Base-by-base conservation (phyloP, 2,888 invertebrate genomes). In the Drosophila borealis region DNA sequence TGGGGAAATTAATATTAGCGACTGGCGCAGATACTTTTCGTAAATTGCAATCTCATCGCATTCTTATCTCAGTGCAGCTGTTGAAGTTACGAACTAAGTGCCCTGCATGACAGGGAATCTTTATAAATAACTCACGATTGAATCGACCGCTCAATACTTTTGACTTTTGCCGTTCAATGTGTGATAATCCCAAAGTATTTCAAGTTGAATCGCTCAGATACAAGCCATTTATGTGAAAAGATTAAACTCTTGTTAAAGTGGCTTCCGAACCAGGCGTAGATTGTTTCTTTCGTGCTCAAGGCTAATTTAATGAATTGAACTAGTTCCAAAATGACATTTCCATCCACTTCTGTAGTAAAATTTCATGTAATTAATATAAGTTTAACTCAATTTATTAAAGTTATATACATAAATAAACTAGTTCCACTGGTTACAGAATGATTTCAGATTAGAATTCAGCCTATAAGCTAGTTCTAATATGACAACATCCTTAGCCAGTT, bases 41-140 rank as follows among this genome's bases (percentile, higher is more conserved):
- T 25, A 84, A 76, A 61, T 63, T 79, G 88, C 77, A 57, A 67
- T 44, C 69, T 88, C 83, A 86, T 82, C 74, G 77, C 66, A 68
- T 70, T 71, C 82, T 85, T 88, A 88, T 84, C 29, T 29, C 88
- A 70, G 55, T 70, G 60, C 69, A 67, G 86, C 86, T 65, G 78
- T 69, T 72, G 70, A 81, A 69, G 60, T 70, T 61, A 37, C 61
- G 25, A 59, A 64, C 74, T 85, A 81, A 74, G 63, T 74, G 79
- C 75, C 72, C 70, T 59, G 79, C 85, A 74, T 81, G 81, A 81
- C 88, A 70, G 46, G 55, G 59, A 60, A 41, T 44, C 64, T 63
- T 33, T 53, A 60, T 59, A 54, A 42, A 56, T 65, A 65, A 45
- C 72, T 65, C 21, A 17, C 66, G 48, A 71, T 57, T 70, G 48